These are phyloP conservation scores for Craniophora ligustri DNA, from an alignment of 2,888 invertebrate species.

Conservation along the genomic window DNA sequence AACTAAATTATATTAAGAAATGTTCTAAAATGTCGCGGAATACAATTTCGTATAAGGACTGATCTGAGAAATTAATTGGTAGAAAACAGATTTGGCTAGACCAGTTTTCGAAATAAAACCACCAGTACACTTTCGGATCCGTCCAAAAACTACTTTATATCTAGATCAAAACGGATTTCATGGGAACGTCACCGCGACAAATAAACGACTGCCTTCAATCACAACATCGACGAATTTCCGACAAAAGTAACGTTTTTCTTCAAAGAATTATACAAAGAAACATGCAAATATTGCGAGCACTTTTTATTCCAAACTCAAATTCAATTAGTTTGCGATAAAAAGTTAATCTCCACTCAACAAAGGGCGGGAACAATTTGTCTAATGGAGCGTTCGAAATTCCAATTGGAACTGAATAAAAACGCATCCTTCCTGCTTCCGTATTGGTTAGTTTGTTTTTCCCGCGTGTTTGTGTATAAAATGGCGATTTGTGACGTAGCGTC, in stretches of 20 bases:
- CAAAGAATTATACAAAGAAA: slow-evolving; percentile 33
- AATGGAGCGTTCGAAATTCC: slow-evolving; percentile 79
- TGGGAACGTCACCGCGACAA: slow-evolving; percentile 3
- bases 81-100: background rate
- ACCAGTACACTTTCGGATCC: background rate
- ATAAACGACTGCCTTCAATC: slow-evolving; percentile 25
- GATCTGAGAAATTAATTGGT: background rate
- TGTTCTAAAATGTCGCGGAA: background rate
- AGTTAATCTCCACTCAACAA: slow-evolving; percentile 67
- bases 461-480: slow-evolving; percentile 70
- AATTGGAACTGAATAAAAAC: slow-evolving; percentile 74
- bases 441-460: slow-evolving; percentile 73
- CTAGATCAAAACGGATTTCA: slow-evolving; percentile 14
- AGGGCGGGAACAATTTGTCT: slow-evolving; percentile 78
- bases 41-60: slow-evolving; percentile 1
- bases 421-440: slow-evolving; percentile 84
- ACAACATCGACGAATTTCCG: slow-evolving; percentile 42
- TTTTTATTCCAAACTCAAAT: slow-evolving; percentile 39
- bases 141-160: slow-evolving; percentile 18
- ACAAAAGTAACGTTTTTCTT: slow-evolving; percentile 24
- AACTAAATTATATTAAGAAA: background rate
- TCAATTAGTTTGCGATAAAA: slow-evolving; percentile 55
- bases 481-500: slow-evolving; percentile 42
- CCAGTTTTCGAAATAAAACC: background rate
- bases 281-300: slow-evolving; percentile 33